A percentile compares a stretch with the other conserved stretches of the same genome.
These are phyloP conservation scores for Temnothorax ravouxi DNA, from an alignment of 2,888 invertebrate genomes.

Conservation along the genomic window DNA sequence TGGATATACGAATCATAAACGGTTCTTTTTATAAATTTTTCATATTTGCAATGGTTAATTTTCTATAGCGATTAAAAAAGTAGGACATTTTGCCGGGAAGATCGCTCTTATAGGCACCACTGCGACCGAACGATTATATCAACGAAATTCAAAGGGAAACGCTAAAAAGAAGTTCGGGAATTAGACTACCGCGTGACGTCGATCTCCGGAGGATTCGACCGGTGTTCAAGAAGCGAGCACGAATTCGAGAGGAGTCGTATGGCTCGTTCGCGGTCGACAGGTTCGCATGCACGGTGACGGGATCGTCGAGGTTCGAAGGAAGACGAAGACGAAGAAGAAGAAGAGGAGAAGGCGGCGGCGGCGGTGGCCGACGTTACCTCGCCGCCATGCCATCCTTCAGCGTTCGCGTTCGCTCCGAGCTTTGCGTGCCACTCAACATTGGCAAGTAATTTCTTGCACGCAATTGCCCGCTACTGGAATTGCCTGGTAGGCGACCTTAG, in stretches of 20 bases:
- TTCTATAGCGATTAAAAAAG: not conserved
- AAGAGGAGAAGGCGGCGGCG: constrained; percentile 19
- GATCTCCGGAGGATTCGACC: constrained; percentile 31
- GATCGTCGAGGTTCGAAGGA: constrained; percentile 78
- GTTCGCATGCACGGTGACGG: constrained; percentile 79
- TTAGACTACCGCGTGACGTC: constrained; percentile 43
- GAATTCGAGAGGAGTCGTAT: constrained; percentile 63
- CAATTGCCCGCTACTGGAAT: constrained; percentile 85
- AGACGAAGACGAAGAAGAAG: constrained; percentile 58
- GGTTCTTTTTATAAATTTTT: not conserved
- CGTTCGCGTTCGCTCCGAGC: constrained; percentile 77
- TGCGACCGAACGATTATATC: constrained; percentile 20
- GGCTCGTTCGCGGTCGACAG: constrained; percentile 66
- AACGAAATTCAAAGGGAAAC: constrained; percentile 24
- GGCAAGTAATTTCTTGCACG: constrained; percentile 85
- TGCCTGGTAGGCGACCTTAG: constrained; percentile 84
- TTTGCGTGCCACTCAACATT: constrained; percentile 83
- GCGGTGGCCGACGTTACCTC: constrained; percentile 28
- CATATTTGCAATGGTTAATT: not conserved
- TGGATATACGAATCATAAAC: not conserved
- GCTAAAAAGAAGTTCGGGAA: constrained; percentile 26
- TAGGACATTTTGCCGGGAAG: not conserved
- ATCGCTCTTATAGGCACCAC: not conserved
- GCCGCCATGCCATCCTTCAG: constrained; percentile 70
- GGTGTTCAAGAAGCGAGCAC: constrained; percentile 40